Base-by-base conservation (phyloP, 2,113 vertebrate species). In the Tiliqua scincoides region DNA sequence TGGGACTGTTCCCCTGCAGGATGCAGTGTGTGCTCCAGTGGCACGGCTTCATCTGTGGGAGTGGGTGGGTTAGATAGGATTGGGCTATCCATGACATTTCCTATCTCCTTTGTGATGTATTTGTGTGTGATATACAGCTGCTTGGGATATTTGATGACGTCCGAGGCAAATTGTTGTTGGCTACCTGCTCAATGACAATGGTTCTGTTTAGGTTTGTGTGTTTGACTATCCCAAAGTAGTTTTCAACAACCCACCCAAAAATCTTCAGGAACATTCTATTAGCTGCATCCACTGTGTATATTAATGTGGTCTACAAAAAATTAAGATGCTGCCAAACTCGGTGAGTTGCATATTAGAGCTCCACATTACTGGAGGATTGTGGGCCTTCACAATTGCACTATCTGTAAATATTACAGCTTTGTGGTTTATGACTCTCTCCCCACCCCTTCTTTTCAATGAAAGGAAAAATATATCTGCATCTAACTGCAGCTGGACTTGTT, bases 401-500 rank as follows among this genome's bases (percentile, higher is more conserved):
- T 89, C 89, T 91, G 86, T 92, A 93, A 90, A 90, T 85, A 93
- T 20, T 89, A 77, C 79, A 90, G 79, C 71, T 89, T 57, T 85
- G 71, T 83, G 91, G 84, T 71, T 94, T 70, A 52, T 82, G 63
- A 37, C 32, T 59, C 79, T 57, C n/a, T 54, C 63, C 67, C 14
- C 2, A 73, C 86, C 82, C 80, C 87, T 83, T 85, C 68, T 20
- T 27, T 77, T 84, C 14, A 89, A 88, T 88, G 81, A 91, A 92
- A 63, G 88, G n/a, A 75, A 90, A 89, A 93, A 92, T 89, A 87
- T 87, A 91, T 93, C 83, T 93, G 88, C 61, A 62, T 78, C 32
- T 77, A 86, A 95, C 87, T 93, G 93, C 92, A 95, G 79, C 79
- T 93, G 88, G 88, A 87, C 88, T 90, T 92, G 65, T 89, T 94